Percentiles rank a stretch among this genome's conserved stretches.
Conservation (phyloP, 2,113 vertebrate species). For the Eulacestoma nigropectus region DNA sequence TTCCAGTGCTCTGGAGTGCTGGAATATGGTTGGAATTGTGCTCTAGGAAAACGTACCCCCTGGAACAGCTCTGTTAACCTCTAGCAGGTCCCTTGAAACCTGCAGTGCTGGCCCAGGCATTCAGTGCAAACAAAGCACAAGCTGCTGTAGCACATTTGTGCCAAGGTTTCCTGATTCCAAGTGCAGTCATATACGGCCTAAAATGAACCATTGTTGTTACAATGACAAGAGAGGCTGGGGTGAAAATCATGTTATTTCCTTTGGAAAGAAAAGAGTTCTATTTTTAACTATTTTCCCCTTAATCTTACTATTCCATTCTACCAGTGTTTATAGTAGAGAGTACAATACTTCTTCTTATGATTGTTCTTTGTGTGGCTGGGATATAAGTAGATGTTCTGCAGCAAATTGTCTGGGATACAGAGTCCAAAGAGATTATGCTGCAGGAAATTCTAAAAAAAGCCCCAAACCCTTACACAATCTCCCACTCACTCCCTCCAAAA, state of each 20-base stretch:
- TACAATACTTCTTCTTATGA: background rate
- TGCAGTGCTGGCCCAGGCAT: background rate
- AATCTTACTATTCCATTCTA: slow-evolving; percentile 1
- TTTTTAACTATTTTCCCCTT: slow-evolving; percentile 17
- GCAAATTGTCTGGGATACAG: background rate
- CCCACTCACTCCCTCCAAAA: background rate
- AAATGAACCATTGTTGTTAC: slow-evolving; percentile 4
- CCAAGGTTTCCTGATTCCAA: background rate
- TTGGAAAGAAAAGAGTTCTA: background rate
- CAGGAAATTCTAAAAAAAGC: background rate
- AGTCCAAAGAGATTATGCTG: background rate
- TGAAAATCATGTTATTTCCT: slow-evolving; percentile 28
- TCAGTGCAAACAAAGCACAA: background rate
- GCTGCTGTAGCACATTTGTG: background rate
- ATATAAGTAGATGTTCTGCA: background rate
- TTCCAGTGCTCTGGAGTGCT: background rate
- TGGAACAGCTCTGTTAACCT: background rate
- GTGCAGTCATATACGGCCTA: background rate
- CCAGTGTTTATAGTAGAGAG: background rate
- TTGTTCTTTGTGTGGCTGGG: background rate
- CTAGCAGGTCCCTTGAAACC: background rate
- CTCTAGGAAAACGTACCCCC: background rate
- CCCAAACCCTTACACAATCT: background rate
- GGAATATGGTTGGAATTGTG: background rate
- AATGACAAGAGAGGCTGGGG: background rate